Conservation (phyloP, 1,140 invertebrate species). For the Bombus impatiens region DNA sequence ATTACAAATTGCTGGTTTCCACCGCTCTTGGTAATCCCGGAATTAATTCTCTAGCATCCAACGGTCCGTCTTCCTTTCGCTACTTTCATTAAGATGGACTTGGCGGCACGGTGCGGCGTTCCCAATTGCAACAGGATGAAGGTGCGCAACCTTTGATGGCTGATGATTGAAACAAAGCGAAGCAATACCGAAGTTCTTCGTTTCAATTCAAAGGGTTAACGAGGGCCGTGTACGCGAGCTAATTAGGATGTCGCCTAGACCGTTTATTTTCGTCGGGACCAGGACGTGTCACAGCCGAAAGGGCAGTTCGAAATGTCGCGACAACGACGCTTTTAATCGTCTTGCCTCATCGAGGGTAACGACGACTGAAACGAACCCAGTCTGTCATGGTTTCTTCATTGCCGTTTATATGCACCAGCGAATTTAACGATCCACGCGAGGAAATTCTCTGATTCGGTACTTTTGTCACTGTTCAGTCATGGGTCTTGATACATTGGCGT, state of each 20-base stretch:
- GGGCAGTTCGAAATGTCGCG: neutral
- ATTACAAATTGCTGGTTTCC: too few relatives aligned
- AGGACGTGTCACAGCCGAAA: neutral
- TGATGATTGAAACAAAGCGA: slow-evolving; percentile 21
- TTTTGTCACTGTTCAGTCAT: too few relatives aligned
- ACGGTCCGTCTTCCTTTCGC: too few relatives aligned
- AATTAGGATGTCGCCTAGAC: slow-evolving; percentile 39
- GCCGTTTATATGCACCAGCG: neutral
- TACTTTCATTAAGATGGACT: neutral
- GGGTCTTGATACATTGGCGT: too few relatives aligned
- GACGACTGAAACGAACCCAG: neutral
- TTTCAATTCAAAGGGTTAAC: slow-evolving; percentile 32
- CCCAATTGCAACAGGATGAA: neutral
- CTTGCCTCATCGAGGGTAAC: neutral
- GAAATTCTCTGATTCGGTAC: too few relatives aligned
- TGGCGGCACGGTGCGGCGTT: too few relatives aligned
- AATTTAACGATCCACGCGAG: neutral
- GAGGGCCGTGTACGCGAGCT: neutral
- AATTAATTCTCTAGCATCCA: too few relatives aligned
- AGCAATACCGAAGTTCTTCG: neutral
- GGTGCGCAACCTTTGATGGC: neutral
- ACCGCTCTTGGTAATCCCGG: too few relatives aligned
- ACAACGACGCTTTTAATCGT: neutral
- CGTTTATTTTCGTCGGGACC: slow-evolving; percentile 25
- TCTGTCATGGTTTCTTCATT: neutral